A percentile compares a stretch with the other conserved stretches of the same genome.
phyloP scores from a whole-genome alignment of 2,797 vertebrate species.

The Margarornis squamiger region DNA sequence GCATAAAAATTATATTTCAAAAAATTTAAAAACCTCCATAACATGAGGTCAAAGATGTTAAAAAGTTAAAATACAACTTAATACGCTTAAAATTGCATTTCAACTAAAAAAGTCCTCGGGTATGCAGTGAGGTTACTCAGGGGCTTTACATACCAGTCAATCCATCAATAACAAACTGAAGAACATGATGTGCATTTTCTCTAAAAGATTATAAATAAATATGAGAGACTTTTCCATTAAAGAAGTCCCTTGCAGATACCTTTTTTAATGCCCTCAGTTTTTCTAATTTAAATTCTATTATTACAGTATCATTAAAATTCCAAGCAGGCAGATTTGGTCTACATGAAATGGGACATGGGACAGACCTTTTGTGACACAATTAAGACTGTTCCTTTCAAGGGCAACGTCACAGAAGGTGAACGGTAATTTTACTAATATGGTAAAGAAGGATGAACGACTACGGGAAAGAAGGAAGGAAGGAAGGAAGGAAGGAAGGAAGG shows the following conservation, averaged over 20 bases:
- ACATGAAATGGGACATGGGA: background rate
- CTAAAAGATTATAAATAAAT: constrained; percentile 18
- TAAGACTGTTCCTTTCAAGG: constrained; percentile 52
- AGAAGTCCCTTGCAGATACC: constrained; percentile 20
- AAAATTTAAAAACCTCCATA: background rate
- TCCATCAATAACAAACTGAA: constrained; percentile 34
- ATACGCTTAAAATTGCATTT: background rate
- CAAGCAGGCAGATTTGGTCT: constrained; percentile 42
- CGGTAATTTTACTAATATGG: constrained; percentile 26
- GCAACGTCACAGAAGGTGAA: constrained; percentile 24
- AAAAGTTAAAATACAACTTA: background rate
- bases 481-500: background rate
- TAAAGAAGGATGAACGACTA: constrained; percentile 20
- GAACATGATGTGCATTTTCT: background rate
- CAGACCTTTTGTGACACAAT: constrained; percentile 33
- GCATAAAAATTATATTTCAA: background rate
- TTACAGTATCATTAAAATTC: constrained; percentile 53
- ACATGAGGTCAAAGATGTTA: background rate
- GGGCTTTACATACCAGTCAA: background rate
- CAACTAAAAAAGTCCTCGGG: background rate
- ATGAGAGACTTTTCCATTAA: constrained; percentile 4
- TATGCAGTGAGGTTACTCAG: background rate
- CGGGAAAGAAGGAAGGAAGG: background rate
- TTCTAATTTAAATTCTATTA: constrained; percentile 61
- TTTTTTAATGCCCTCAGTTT: constrained; percentile 40